phyloP scores from a whole-genome alignment of 2,113 vertebrate genomes.

The Noctilio leporinus region DNA sequence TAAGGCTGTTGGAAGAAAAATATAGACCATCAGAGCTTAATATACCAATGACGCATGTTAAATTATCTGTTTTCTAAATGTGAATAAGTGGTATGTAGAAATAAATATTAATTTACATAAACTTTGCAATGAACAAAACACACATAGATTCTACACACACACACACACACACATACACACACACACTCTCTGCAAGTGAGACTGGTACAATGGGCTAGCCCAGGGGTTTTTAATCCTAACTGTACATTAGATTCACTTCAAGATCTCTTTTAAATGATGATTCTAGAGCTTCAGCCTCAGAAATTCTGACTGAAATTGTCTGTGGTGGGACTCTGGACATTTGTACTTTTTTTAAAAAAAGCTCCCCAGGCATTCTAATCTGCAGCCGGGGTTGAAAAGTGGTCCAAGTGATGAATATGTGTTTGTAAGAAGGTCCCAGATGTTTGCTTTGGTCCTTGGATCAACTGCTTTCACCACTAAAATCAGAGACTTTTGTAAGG shows the following conservation, averaged over 20 bases:
- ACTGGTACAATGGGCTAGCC: neutral
- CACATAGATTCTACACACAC: neutral
- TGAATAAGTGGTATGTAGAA: neutral
- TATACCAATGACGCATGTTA: neutral
- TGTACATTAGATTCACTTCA: neutral
- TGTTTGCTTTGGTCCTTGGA: conserved; percentile 7
- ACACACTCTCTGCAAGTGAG: neutral
- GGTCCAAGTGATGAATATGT: conserved; percentile 21
- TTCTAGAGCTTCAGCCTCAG: neutral
- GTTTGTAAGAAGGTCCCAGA: conserved; percentile 38
- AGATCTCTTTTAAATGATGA: neutral
- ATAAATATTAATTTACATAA: neutral
- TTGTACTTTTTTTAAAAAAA: conserved; percentile 9
- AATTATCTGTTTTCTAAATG: neutral
- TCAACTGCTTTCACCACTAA: conserved; percentile 22
- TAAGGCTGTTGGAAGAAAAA: conserved; percentile 12
- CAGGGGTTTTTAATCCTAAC: neutral
- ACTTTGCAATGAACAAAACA: neutral
- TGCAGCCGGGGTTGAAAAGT: conserved; percentile 18
- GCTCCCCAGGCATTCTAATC: neutral
- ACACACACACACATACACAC: neutral
- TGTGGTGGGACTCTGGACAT: neutral
- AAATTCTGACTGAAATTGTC: conserved; percentile 30
- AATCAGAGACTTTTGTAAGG: conserved; percentile 14
- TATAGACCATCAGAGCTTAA: neutral